Conservation (phyloP, 2,888 invertebrate genomes). For the Troilus luridus region DNA sequence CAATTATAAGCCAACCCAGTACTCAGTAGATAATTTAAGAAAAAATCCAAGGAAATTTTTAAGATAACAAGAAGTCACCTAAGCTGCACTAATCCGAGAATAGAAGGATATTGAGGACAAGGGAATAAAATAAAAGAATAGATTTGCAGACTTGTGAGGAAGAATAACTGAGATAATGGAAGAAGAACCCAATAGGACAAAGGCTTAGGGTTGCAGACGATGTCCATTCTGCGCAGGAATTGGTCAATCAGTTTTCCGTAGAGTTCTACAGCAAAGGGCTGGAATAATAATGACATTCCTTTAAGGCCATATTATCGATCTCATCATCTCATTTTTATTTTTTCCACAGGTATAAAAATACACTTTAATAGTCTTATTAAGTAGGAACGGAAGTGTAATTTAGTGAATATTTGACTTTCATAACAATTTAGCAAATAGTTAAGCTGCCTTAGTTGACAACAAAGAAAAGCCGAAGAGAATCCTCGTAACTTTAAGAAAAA, state of each 20-base stretch:
- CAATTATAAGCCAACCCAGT: too few species aligned
- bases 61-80: neutral
- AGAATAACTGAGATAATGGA: neutral
- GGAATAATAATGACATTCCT: neutral
- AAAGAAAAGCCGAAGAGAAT: too few species aligned
- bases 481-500: too few species aligned
- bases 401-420: too few species aligned
- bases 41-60: too few species aligned
- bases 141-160: neutral
- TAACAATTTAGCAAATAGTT: too few species aligned
- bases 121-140: neutral
- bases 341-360: too few species aligned
- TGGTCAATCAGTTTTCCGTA: neutral
- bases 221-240: neutral
- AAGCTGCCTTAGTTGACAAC: too few species aligned
- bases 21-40: too few species aligned
- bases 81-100: neutral
- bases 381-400: too few species aligned
- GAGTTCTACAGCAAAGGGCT: neutral
- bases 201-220: constrained; percentile 5
- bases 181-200: neutral
- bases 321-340: too few species aligned
- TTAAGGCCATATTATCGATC: neutral
- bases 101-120: neutral
- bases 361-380: too few species aligned